Conservation (phyloP, 2,888 invertebrate species). For the Agriopis aurantiaria region DNA sequence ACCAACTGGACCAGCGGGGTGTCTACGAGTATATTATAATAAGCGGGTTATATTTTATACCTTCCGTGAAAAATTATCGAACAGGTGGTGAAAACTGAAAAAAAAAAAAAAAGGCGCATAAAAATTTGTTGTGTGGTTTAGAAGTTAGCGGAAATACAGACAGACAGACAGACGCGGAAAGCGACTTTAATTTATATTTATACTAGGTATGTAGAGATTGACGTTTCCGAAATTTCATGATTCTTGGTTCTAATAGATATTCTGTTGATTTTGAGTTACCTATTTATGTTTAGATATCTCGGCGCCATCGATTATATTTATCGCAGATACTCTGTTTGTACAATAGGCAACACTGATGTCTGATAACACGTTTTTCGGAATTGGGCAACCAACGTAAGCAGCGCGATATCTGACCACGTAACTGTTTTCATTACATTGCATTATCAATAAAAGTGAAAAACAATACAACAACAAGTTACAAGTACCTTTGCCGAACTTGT, state of each 20-base stretch:
- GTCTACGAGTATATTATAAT: too few relatives aligned
- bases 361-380: slow-evolving; percentile 59
- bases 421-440: slow-evolving; percentile 28
- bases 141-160: too few relatives aligned
- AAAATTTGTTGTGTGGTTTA: too few relatives aligned
- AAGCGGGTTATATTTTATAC: too few relatives aligned
- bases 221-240: neutral
- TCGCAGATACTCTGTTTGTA: slow-evolving; percentile 65
- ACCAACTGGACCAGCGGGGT: too few relatives aligned
- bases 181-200: too few relatives aligned
- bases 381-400: slow-evolving; percentile 61
- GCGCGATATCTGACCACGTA: slow-evolving; percentile 41
- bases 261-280: slow-evolving; percentile 26
- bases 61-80: too few relatives aligned
- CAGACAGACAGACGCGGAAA: too few relatives aligned
- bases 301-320: slow-evolving; percentile 72
- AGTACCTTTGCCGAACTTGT: neutral
- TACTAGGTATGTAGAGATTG: too few relatives aligned
- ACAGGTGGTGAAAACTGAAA: too few relatives aligned
- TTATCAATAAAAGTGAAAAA: slow-evolving; percentile 26
- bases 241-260: neutral
- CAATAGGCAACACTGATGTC: slow-evolving; percentile 57
- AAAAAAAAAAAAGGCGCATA: too few relatives aligned
- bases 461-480: slow-evolving; percentile 5
- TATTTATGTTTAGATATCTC: slow-evolving; percentile 59